These are phyloP conservation scores for Patagioenas fasciata DNA, from an alignment of 2,113 vertebrate species.

Conservation along the genomic window DNA sequence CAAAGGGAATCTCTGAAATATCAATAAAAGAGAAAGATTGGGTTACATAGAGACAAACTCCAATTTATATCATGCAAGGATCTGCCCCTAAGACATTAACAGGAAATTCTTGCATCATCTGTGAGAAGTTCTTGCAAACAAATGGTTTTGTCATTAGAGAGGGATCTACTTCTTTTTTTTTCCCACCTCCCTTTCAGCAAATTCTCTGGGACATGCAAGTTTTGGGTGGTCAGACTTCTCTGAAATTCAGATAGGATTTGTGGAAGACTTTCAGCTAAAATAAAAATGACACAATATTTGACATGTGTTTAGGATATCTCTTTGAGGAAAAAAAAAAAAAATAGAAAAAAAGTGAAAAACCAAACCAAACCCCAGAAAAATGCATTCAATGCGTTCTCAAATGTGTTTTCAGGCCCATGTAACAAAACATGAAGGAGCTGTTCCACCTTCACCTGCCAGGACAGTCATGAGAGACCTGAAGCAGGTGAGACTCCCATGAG, in stretches of 20 bases:
- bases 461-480: neutral
- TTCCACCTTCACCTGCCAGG: neutral
- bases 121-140: neutral
- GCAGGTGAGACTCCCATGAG: neutral
- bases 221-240: neutral
- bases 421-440: neutral
- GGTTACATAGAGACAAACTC: neutral
- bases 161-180: neutral
- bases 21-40: neutral
- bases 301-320: neutral
- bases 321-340: neutral
- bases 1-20: neutral
- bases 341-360: neutral
- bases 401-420: neutral
- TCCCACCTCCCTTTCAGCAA: fast-evolving
- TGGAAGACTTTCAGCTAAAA: neutral
- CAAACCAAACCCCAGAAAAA: neutral
- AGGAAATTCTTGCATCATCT: neutral
- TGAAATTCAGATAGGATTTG: neutral
- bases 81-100: neutral
- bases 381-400: neutral
- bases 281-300: neutral
- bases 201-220: neutral
- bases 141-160: neutral
- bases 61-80: neutral